A percentile compares a stretch with the other conserved stretches of the same genome.
phyloP scores from a whole-genome alignment of 2,797 vertebrate genomes.

The Valencia hispanica region DNA sequence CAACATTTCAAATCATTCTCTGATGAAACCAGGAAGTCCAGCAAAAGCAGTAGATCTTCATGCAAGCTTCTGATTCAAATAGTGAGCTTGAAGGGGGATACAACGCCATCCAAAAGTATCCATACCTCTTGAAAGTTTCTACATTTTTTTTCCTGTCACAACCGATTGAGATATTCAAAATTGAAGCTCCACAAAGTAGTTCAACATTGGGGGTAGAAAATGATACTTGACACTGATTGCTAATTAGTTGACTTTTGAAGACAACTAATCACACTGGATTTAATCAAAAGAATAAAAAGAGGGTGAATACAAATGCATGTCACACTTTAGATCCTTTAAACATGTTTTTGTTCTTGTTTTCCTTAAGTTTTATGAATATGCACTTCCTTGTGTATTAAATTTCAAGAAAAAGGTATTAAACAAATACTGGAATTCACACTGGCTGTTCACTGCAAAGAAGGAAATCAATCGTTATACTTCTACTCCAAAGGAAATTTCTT shows the following conservation, averaged over 20 bases:
- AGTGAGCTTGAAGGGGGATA: neutral
- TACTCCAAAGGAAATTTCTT: neutral
- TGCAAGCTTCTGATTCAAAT: neutral
- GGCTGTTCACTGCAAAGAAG: neutral
- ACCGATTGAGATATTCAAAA: neutral
- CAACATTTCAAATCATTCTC: too few relatives aligned
- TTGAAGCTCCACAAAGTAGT: too few relatives aligned
- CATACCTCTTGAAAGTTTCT: neutral
- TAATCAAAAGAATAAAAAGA: neutral
- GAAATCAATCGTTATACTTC: neutral
- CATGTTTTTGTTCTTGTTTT: neutral
- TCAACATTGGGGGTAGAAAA: too few relatives aligned
- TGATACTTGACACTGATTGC: neutral
- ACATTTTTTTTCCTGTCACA: neutral
- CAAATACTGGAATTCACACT: neutral
- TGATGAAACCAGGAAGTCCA: neutral
- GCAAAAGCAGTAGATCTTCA: neutral
- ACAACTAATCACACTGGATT: neutral
- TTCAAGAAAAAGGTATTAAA: neutral
- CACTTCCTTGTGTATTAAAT: neutral
- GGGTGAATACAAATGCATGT: neutral
- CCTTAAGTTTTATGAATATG: neutral
- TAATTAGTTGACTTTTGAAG: neutral
- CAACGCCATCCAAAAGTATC: neutral
- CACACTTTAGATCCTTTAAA: neutral